Percentiles rank a stretch among this genome's conserved stretches.
Evolutionary conservation across 1,140 invertebrate genomes (phyloP).

Genomic region (Halesus radiatus): DNA sequence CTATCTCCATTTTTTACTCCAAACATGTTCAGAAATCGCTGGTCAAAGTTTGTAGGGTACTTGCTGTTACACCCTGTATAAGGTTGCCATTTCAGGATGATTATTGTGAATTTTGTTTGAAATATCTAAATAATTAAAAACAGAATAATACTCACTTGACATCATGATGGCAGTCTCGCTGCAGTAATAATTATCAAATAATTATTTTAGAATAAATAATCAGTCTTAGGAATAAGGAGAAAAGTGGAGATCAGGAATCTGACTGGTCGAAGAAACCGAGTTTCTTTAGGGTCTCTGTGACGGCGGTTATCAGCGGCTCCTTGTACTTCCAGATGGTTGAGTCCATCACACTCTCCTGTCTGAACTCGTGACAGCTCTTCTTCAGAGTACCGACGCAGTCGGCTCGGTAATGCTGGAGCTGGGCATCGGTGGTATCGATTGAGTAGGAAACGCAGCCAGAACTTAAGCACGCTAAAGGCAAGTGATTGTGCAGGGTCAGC

Average conservation of each 20-base stretch:
- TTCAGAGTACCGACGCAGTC: slow-evolving; percentile 92
- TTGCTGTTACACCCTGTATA: no score
- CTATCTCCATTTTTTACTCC: no score
- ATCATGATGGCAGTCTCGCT: slow-evolving; percentile 8
- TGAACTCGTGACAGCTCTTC: slow-evolving; percentile 87
- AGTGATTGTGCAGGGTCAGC: slow-evolving; percentile 93
- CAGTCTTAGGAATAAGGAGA: slow-evolving; percentile 40
- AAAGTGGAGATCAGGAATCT: slow-evolving; percentile 46
- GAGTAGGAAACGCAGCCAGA: slow-evolving; percentile 89
- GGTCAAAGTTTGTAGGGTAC: no score
- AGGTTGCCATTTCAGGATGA: no score
- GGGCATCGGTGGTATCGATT: slow-evolving; percentile 86
- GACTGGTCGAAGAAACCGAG: slow-evolving; percentile 78
- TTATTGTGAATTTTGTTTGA: neutral
- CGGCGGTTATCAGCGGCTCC: slow-evolving; percentile 78
- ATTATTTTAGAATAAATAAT: slow-evolving; percentile 46
- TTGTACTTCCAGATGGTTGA: slow-evolving; percentile 91
- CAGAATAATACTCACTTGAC: slow-evolving; percentile 5
- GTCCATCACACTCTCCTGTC: slow-evolving; percentile 86
- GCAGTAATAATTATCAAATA: slow-evolving; percentile 38
- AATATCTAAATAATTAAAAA: neutral
- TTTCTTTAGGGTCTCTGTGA: slow-evolving; percentile 78
- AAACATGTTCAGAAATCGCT: no score
- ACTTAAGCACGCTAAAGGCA: slow-evolving; percentile 89
- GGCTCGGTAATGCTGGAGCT: slow-evolving; percentile 93